Evolutionary conservation across 1,140 invertebrate genomes (phyloP), one percentile per base, ranked within the genome.

Genomic region (Tyrophagus putrescentiae): DNA sequence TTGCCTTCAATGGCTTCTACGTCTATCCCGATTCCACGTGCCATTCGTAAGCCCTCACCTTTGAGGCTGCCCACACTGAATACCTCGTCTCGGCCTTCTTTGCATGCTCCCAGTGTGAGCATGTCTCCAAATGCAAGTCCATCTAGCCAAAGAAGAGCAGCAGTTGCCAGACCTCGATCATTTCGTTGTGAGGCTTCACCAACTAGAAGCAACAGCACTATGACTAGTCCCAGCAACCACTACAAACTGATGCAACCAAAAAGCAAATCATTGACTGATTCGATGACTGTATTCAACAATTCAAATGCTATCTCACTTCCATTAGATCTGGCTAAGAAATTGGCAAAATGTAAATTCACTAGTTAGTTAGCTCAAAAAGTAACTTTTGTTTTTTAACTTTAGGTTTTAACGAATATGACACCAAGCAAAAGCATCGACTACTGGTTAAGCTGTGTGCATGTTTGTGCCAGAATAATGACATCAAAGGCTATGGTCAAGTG

Each of bases 1-100:
- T 72, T 67, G 73, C 76, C 70, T 69, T 71, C 65, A 25, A 73
- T 41, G 6, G 76, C 70, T 31, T 70, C 69, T 63, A n/a, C n/a
- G n/a, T n/a, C n/a, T n/a, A n/a, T 39, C 36, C 36, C 36, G 36
- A 39, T 39, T 39, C 36, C 36, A 13, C 36, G 36, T 13, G 36
- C 21, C 13, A 13, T 21, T 21, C 36, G 36, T 21, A 39, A 39
- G 36, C 36, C 36, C 13, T 39, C 36, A 39, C 36, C 36, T 39
- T 39, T 21, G 36, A 39, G 21, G 21, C 36, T n/a, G n/a, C n/a
- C n/a, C n/a, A n/a, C n/a, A n/a, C n/a, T n/a, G n/a, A n/a, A n/a
- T n/a, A n/a, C n/a, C n/a, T n/a, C n/a, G n/a, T n/a, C n/a, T n/a
- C n/a, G n/a, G n/a, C n/a, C n/a, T n/a, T n/a, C n/a, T n/a, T n/a